These are phyloP conservation scores for Geotrupes spiniger DNA, from an alignment of 2,888 invertebrate genomes.

Conservation along the genomic window DNA sequence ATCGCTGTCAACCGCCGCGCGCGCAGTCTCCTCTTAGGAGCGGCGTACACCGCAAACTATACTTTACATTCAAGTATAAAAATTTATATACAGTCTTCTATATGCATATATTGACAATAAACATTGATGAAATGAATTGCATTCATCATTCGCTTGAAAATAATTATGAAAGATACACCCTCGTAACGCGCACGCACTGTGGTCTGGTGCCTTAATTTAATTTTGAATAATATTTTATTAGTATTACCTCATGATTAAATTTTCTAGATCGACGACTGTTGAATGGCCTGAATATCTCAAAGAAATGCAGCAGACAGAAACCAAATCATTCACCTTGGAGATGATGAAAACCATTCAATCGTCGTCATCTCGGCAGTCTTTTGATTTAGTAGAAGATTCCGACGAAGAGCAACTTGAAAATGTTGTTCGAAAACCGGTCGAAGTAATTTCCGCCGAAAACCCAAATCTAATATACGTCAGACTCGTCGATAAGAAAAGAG, in stretches of 20 bases:
- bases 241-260: too few relatives aligned
- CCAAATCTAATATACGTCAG: conserved; percentile 39
- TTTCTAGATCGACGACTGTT: conserved; percentile 44
- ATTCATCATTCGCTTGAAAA: too few relatives aligned
- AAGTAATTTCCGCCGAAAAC: conserved; percentile 36
- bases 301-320: conserved; percentile 23
- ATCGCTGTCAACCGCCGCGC: too few relatives aligned
- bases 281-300: conserved; percentile 45
- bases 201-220: too few relatives aligned
- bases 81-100: too few relatives aligned
- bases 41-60: too few relatives aligned
- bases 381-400: conserved; percentile 23
- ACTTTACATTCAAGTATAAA: too few relatives aligned
- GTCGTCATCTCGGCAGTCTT: not conserved
- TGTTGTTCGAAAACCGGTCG: conserved; percentile 30
- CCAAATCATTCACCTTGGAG: conserved; percentile 22
- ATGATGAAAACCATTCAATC: conserved; percentile 27
- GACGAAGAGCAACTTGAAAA: conserved; percentile 20
- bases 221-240: not conserved
- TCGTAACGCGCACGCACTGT: too few relatives aligned
- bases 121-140: too few relatives aligned
- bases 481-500: conserved; percentile 14
- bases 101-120: too few relatives aligned
- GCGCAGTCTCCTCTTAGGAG: too few relatives aligned
- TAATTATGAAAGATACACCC: too few relatives aligned